A percentile compares a stretch with the other conserved stretches of the same genome.
phyloP scores from a whole-genome alignment of 2,888 invertebrate species.

The Dione vanillae region DNA sequence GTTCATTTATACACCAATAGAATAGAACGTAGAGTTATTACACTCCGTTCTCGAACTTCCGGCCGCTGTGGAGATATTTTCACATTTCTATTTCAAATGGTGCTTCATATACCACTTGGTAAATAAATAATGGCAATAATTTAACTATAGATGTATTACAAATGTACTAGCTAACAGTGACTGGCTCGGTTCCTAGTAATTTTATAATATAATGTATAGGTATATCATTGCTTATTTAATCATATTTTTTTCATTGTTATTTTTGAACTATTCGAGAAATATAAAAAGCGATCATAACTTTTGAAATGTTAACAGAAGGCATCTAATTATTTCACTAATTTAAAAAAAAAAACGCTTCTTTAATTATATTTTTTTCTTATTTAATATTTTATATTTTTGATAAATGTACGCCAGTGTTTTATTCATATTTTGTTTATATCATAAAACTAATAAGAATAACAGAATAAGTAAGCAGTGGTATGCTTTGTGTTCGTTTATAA shows the following conservation, averaged over 20 bases:
- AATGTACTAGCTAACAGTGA: conserved; percentile 10
- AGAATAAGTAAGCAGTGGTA: not conserved
- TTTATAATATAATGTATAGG: not conserved
- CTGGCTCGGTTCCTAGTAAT: conserved; percentile 33
- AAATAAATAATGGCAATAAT: conserved; percentile 10
- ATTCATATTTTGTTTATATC: too few species aligned
- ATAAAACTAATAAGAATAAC: too few species aligned
- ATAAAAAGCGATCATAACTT: too few species aligned
- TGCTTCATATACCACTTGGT: conserved; percentile 11
- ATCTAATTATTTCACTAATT: too few species aligned
- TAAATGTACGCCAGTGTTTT: too few species aligned
- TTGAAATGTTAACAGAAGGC: too few species aligned
- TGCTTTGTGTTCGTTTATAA: not conserved
- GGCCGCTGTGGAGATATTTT: not conserved
- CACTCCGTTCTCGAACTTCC: not conserved
- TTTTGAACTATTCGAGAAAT: too few species aligned
- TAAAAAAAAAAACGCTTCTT: too few species aligned
- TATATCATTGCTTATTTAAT: not conserved
- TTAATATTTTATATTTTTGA: too few species aligned
- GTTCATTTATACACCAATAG: too few species aligned
- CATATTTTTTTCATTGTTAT: too few species aligned
- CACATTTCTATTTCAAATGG: not conserved
- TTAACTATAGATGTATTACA: conserved; percentile 8
- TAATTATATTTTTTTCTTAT: too few species aligned
- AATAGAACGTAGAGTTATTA: not conserved